Base-by-base conservation (phyloP, 2,113 vertebrate species). In the Triplophysa tibetana region DNA sequence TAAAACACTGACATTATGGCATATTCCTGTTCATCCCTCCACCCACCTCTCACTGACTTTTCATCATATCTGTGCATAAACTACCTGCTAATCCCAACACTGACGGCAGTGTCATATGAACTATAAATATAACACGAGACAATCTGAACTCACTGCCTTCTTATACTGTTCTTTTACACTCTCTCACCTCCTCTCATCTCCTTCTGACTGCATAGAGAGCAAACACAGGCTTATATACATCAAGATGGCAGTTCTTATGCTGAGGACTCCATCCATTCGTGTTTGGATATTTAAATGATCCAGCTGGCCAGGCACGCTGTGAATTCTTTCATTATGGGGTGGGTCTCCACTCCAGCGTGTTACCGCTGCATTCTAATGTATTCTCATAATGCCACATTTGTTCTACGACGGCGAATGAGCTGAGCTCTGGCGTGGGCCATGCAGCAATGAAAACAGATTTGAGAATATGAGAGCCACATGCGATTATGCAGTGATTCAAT, bases 81-180 rank as follows among this genome's bases (percentile, higher is more conserved):
- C 90, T 91, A 86, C 77, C 87, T 89, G 86, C 90, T 93, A 92
- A 92, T 93, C 91, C 88, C 88, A 79, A 77, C 87, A 79, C 90
- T 89, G 89, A 91, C 90, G 89, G 87, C 78, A 89, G 91, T 89
- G 89, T 91, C 90, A 93, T 91, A 91, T 90, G 90, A 90, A 91
- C 92, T 92, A 93, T 93, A 93, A 94, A 94, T 93, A 92, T 91
- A 91, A 91, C 91, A 92, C 90, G 90, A 92, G 89, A 88, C 76
- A 73, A 84, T 86, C 91, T 90, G 88, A 91, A 93, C 91, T 91
- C 91, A 90, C 90, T 86, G 83, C 87, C 81, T 70, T 64, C 61
- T 23, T 60, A 70, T 83, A 13, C 43, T 29, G 60, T 8, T 56
- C 75, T 85, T 85, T 80, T 62, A 79, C 76, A 83, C 88, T 85